These are phyloP conservation scores for Trachythela sp. DNA, from an alignment of 64 coral and sea anemone genomes.

Conservation along the genomic window DNA sequence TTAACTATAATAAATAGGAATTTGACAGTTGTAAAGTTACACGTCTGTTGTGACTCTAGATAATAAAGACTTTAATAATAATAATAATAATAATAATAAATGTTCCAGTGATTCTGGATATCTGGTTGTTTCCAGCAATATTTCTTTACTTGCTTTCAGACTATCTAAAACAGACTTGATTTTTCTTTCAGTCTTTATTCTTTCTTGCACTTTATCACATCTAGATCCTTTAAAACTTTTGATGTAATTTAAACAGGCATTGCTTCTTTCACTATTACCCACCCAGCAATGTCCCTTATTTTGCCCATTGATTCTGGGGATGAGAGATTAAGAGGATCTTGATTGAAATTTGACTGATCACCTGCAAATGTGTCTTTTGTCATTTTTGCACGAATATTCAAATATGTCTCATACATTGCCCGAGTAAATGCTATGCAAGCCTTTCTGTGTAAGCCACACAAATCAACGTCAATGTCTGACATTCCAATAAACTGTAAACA, in stretches of 20 bases:
- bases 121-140: slow-evolving; percentile 3
- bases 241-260: slow-evolving; percentile 16
- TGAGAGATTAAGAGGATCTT: neutral
- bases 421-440: neutral
- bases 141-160: neutral
- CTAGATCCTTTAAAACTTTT: slow-evolving; percentile 23
- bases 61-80: too few species aligned
- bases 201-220: neutral
- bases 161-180: slow-evolving; percentile 14
- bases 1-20: too few species aligned
- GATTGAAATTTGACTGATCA: neutral
- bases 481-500: neutral
- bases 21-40: too few species aligned
- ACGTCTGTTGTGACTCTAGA: too few species aligned
- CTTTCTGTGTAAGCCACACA: neutral
- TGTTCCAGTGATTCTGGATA: neutral
- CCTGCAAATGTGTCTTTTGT: neutral
- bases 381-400: neutral
- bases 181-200: slow-evolving; percentile 18
- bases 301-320: slow-evolving; percentile 13
- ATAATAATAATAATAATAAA: too few species aligned
- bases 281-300: slow-evolving; percentile 16
- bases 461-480: neutral
- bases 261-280: slow-evolving; percentile 22
- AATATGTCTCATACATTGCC: neutral